Percentiles rank a stretch among this genome's conserved stretches.
Conservation (phyloP, 2,888 invertebrate species). For the Pyrrhia umbra region DNA sequence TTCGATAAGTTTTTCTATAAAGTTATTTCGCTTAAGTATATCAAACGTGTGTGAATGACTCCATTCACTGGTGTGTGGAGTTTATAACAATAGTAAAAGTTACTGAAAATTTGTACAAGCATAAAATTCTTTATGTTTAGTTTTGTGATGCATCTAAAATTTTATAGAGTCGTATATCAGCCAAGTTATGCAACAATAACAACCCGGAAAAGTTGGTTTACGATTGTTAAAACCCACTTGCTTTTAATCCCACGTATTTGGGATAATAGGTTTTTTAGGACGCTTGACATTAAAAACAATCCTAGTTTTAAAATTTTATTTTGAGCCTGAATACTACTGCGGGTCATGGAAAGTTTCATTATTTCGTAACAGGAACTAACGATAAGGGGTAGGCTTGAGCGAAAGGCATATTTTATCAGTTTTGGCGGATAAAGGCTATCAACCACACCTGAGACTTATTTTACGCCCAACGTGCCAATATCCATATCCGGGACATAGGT, state of each 20-base stretch:
- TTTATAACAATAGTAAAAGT: constrained; percentile 31
- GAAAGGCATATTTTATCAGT: constrained; percentile 86
- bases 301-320: constrained; percentile 21
- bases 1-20: constrained; percentile 9
- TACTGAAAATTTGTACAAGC: constrained; percentile 32
- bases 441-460: constrained; percentile 89
- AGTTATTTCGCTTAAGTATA: constrained; percentile 8
- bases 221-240: background rate
- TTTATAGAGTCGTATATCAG: constrained; percentile 27
- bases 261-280: constrained; percentile 16
- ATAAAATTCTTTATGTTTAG: constrained; percentile 39
- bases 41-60: background rate
- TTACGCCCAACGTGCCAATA: constrained; percentile 86
- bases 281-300: background rate
- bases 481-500: constrained; percentile 72
- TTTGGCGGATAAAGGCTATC: constrained; percentile 87
- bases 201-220: constrained; percentile 3
- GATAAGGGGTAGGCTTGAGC: constrained; percentile 74
- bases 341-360: constrained; percentile 66
- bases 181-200: constrained; percentile 20
- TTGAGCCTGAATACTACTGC: constrained; percentile 23
- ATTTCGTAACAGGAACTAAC: constrained; percentile 76
- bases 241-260: constrained; percentile 16
- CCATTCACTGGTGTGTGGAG: constrained; percentile 6
- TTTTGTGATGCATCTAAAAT: constrained; percentile 43